Conservation (phyloP, 2,797 vertebrate species). For the Rhyacichthys aspro region DNA sequence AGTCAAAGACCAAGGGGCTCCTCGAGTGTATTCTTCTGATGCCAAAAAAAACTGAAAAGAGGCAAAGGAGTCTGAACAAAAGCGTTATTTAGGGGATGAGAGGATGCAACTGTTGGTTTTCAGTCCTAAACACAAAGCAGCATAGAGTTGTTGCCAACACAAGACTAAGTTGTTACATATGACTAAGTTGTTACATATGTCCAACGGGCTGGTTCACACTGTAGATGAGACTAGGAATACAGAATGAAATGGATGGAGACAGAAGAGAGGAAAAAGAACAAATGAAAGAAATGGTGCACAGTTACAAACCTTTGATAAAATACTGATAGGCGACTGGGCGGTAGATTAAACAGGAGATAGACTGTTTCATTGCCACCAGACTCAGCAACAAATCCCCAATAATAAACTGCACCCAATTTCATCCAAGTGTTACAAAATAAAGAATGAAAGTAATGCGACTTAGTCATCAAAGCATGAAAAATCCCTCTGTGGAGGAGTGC, state of each 20-base stretch:
- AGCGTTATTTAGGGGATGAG: neutral
- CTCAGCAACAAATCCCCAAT: conserved; percentile 71
- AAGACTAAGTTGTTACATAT: too few species aligned
- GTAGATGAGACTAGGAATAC: conserved; percentile 38
- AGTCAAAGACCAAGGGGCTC: neutral
- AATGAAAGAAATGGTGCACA: conserved; percentile 24
- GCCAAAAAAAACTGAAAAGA: neutral
- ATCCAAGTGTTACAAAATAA: conserved; percentile 64
- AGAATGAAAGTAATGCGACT: conserved; percentile 66
- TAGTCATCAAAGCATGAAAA: conserved; percentile 71
- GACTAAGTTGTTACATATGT: too few species aligned
- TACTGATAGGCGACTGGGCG: conserved; percentile 38
- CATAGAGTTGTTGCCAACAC: too few species aligned
- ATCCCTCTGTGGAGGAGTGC: conserved; percentile 69
- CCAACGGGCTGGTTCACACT: conserved; percentile 22
- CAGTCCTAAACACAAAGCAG: too few species aligned
- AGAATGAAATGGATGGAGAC: conserved; percentile 11
- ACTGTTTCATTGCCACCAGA: conserved; percentile 58
- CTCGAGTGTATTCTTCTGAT: neutral
- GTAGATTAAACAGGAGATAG: conserved; percentile 70
- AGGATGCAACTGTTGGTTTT: conserved; percentile 50
- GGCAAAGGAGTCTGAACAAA: neutral
- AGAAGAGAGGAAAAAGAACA: conserved; percentile 13
- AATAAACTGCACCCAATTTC: conserved; percentile 74
- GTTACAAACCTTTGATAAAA: conserved; percentile 52